Conservation (phyloP, 2,888 invertebrate genomes). For the Eubasilissa splendida region DNA sequence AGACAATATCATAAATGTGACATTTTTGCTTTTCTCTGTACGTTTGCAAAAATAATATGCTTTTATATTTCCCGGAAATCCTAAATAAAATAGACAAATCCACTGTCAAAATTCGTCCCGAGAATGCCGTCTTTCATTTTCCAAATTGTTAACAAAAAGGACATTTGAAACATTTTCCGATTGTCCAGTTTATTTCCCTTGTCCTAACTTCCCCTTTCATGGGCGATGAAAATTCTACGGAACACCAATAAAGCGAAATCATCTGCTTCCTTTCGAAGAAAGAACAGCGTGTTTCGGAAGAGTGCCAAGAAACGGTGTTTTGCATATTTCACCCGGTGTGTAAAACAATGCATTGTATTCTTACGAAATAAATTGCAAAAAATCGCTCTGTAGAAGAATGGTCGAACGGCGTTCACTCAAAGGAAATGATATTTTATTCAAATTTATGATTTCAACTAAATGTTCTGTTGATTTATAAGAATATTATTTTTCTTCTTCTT, state of each 20-base stretch:
- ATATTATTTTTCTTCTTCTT: too few relatives aligned
- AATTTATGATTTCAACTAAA: too few relatives aligned
- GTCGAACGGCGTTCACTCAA: too few relatives aligned
- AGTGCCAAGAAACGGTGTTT: constrained; percentile 7
- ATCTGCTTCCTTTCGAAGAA: neutral
- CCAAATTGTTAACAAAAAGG: constrained; percentile 6
- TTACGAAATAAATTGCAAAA: too few relatives aligned
- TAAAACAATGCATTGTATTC: too few relatives aligned
- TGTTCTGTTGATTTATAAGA: too few relatives aligned
- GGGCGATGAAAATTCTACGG: neutral
- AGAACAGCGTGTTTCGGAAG: neutral
- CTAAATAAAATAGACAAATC: neutral
- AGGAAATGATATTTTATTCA: too few relatives aligned
- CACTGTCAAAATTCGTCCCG: neutral
- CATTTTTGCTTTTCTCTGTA: too few relatives aligned
- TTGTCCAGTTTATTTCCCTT: constrained; percentile 1
- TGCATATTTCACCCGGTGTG: too few relatives aligned
- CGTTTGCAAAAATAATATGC: neutral
- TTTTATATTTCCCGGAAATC: neutral
- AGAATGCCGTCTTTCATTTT: neutral
- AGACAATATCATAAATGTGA: too few relatives aligned
- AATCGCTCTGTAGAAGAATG: too few relatives aligned
- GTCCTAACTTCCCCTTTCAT: neutral
- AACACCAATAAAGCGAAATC: neutral
- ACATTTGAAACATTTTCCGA: neutral